These are phyloP conservation scores for Myrmecobius fasciatus DNA, from an alignment of 2,113 vertebrate species.

Conservation along the genomic window DNA sequence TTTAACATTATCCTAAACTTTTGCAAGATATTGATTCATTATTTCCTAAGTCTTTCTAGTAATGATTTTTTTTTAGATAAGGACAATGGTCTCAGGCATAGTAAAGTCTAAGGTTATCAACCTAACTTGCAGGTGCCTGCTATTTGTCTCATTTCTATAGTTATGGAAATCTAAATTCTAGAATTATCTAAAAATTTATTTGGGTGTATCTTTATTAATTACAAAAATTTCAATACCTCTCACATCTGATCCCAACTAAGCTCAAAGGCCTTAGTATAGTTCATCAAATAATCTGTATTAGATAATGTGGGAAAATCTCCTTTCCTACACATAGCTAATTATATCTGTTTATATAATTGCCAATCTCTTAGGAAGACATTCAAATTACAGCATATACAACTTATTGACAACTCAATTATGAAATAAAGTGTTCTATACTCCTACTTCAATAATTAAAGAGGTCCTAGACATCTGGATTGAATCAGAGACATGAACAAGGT, in stretches of 20 bases:
- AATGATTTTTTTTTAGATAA: constrained; percentile 6
- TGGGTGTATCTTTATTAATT: neutral
- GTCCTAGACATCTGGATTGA: too few species aligned
- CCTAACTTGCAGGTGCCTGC: neutral
- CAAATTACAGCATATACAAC: too few species aligned
- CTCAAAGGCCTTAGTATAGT: too few species aligned
- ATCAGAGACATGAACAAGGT: too few species aligned
- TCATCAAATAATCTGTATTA: too few species aligned
- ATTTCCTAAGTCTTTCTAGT: neutral
- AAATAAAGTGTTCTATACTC: too few species aligned
- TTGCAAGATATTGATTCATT: constrained; percentile 27
- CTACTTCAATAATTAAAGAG: too few species aligned
- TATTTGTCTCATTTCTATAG: neutral
- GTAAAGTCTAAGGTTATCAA: constrained; percentile 32
- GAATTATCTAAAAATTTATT: neutral
- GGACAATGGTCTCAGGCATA: neutral
- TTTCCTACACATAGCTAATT: too few species aligned
- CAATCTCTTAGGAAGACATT: too few species aligned
- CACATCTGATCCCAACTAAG: neutral
- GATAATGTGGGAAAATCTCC: too few species aligned
- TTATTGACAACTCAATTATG: too few species aligned
- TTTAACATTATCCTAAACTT: constrained; percentile 35
- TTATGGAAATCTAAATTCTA: neutral
- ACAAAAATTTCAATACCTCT: neutral
- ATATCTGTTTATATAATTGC: too few species aligned